A percentile compares a stretch with the other conserved stretches of the same genome.
These are phyloP conservation scores for Oscheius sp. DNA, from an alignment of 2,888 invertebrate genomes.

Conservation along the genomic window DNA sequence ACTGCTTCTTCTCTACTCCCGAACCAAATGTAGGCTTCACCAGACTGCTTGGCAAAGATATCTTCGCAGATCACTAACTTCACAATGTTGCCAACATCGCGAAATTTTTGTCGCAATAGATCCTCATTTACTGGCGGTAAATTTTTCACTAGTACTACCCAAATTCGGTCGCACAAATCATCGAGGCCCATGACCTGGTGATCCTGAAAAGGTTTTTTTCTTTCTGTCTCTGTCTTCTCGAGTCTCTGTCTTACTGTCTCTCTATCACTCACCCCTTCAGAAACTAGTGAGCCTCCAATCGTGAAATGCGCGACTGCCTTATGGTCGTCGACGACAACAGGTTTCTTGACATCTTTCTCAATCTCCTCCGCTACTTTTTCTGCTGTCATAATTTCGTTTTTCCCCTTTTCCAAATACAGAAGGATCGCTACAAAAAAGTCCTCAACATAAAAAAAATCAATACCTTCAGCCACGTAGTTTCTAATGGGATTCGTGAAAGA, in stretches of 20 bases:
- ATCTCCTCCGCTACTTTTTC: not conserved
- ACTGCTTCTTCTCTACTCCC: not conserved
- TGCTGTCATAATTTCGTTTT: not conserved
- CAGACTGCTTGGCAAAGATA: not conserved
- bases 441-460: not conserved
- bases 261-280: too few relatives aligned
- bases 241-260: not conserved
- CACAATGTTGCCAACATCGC: not conserved
- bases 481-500: not conserved
- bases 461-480: too few relatives aligned
- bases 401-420: not conserved
- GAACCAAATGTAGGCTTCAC: conserved; percentile 1
- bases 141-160: not conserved
- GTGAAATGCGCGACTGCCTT: too few relatives aligned
- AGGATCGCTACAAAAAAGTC: not conserved
- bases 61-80: not conserved
- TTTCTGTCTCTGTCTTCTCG: not conserved
- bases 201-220: not conserved
- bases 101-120: not conserved
- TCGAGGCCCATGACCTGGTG: too few relatives aligned
- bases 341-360: too few relatives aligned
- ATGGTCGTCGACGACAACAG: too few relatives aligned
- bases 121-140: not conserved
- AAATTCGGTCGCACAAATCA: too few relatives aligned
- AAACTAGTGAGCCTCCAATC: too few relatives aligned